Evolutionary conservation across 1,140 invertebrate species (phyloP).

Genomic region (Charaxes varanes): DNA sequence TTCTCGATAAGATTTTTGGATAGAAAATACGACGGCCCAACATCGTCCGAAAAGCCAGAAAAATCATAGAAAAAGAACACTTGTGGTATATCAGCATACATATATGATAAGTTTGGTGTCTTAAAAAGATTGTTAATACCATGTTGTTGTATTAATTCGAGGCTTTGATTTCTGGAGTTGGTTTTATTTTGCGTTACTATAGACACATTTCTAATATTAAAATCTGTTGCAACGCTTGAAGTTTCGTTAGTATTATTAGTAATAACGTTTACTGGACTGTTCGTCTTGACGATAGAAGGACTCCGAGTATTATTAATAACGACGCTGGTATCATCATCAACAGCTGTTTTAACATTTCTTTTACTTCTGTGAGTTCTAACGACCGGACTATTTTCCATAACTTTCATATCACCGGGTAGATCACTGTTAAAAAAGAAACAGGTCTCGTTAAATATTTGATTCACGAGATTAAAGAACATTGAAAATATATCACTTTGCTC

Average conservation of each 20-base stretch:
- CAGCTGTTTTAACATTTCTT: conserved; percentile 19
- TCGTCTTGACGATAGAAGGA: too few relatives aligned
- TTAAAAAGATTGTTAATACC: conserved; percentile 8
- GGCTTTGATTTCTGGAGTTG: neutral
- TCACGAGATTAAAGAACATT: conserved; percentile 31
- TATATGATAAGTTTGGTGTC: conserved; percentile 8
- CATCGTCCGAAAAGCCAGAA: conserved; percentile 28
- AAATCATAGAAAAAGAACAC: conserved; percentile 42
- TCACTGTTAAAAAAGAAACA: conserved; percentile 32
- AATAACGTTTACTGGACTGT: too few relatives aligned
- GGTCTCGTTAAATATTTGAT: conserved; percentile 39
- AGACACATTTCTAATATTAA: conserved; percentile 2
- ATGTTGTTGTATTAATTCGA: neutral
- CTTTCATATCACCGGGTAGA: conserved; percentile 17
- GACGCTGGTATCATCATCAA: conserved; percentile 9
- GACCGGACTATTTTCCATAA: neutral
- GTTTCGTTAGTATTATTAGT: too few relatives aligned
- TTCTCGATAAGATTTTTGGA: conserved; percentile 6
- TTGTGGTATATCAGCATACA: conserved; percentile 19
- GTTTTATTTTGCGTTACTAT: neutral
- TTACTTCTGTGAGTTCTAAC: conserved; percentile 36
- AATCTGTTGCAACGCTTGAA: too few relatives aligned
- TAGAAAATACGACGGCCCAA: conserved; percentile 21
- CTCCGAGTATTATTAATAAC: too few relatives aligned
- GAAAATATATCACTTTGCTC: conserved; percentile 41